Percentiles rank a stretch among this genome's conserved stretches.
Evolutionary conservation across 2,113 vertebrate genomes (phyloP).

Genomic region (Colossoma macropomum): DNA sequence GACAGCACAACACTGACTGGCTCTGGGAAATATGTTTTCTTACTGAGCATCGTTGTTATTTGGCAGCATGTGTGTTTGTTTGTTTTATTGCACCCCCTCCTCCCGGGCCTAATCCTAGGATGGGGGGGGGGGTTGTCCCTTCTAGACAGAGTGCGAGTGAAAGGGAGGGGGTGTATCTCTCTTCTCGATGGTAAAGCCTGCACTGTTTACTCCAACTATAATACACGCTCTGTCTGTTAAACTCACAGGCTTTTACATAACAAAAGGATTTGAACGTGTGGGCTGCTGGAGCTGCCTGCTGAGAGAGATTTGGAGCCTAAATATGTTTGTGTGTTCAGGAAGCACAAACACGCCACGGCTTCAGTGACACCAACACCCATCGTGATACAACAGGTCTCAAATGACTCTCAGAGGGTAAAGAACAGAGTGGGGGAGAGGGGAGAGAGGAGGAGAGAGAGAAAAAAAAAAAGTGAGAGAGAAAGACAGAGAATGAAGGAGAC

Average conservation of each 20-base stretch:
- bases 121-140: no score
- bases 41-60: constrained; percentile 22
- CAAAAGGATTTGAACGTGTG: constrained; percentile 27
- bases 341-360: constrained; percentile 4
- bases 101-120: constrained; percentile 27
- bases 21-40: constrained; percentile 40
- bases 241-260: constrained; percentile 30
- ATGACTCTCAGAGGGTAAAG: constrained; percentile 11
- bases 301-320: background rate
- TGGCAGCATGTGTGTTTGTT: background rate
- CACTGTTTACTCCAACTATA: background rate
- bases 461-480: background rate
- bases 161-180: background rate
- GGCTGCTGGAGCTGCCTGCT: constrained; percentile 7
- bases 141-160: background rate
- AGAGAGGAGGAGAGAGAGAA: background rate
- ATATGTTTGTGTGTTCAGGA: constrained; percentile 32
- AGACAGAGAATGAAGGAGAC: constrained; percentile 1
- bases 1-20: background rate
- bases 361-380: background rate
- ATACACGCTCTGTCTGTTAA: background rate
- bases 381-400: constrained; percentile 25
- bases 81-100: background rate
- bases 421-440: background rate
- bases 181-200: background rate